Evolutionary conservation across 2,113 vertebrate genomes (phyloP).

Genomic region (Pterocles orientalis): DNA sequence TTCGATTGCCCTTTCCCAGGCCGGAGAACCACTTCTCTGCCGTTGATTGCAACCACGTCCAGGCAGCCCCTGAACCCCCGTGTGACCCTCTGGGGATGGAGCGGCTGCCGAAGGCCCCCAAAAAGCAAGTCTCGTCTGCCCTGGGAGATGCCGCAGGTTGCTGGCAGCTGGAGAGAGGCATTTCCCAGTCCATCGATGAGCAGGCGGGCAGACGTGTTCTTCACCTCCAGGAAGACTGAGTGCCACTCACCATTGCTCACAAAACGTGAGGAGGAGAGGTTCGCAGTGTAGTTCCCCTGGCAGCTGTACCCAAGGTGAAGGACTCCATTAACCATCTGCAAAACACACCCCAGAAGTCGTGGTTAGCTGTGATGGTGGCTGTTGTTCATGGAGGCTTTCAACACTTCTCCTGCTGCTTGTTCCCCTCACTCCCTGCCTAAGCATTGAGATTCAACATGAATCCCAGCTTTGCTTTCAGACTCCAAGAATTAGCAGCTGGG

Average conservation of each 20-base stretch:
- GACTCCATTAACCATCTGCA: constrained; percentile 81
- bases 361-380: background rate
- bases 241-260: constrained; percentile 87
- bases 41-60: constrained; percentile 80
- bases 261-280: constrained; percentile 59
- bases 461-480: background rate
- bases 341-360: background rate
- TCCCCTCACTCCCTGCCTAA: background rate
- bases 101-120: constrained; percentile 64
- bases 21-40: constrained; percentile 71
- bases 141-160: constrained; percentile 72
- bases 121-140: constrained; percentile 78
- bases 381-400: background rate
- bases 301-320: constrained; percentile 83
- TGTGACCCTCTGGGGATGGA: constrained; percentile 20
- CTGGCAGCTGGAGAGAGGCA: constrained; percentile 54
- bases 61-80: constrained; percentile 87
- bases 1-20: constrained; percentile 45
- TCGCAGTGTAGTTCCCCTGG: constrained; percentile 37
- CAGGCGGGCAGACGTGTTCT: constrained; percentile 71
- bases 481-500: background rate
- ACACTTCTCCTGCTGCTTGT: background rate
- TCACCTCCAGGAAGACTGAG: constrained; percentile 83
- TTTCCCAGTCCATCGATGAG: constrained; percentile 75
- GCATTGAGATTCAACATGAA: background rate